Evolutionary conservation across 2,113 vertebrate species (phyloP).

Genomic region (Xenopus borealis): DNA sequence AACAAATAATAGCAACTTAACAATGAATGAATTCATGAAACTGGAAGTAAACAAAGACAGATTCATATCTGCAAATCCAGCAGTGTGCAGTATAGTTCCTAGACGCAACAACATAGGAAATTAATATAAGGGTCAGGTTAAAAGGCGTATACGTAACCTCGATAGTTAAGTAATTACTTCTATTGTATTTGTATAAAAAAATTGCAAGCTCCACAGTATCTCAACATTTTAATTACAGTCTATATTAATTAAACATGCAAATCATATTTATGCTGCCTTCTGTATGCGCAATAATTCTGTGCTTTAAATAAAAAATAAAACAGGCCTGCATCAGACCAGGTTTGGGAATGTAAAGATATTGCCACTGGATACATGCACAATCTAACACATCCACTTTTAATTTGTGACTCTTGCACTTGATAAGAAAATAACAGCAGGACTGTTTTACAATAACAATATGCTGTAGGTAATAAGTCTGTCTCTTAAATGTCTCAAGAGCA

Average conservation of each 20-base stretch:
- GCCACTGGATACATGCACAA: not conserved
- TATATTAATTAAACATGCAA: not conserved
- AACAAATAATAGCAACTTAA: no score
- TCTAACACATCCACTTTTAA: not conserved
- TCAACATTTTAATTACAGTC: not conserved
- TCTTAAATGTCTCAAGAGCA: no score
- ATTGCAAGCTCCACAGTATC: no score
- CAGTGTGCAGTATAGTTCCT: no score
- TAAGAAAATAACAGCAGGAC: not conserved
- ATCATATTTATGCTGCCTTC: not conserved
- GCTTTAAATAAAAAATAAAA: not conserved
- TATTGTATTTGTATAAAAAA: no score
- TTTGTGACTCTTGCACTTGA: not conserved
- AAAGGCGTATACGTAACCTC: no score
- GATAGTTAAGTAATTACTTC: no score
- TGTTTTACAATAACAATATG: not conserved
- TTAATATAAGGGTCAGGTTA: no score
- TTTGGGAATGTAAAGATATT: not conserved
- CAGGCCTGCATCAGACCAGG: not conserved
- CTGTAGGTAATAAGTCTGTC: not conserved
- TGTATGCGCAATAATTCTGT: not conserved
- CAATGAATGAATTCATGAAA: no score
- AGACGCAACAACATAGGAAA: no score
- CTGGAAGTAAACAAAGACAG: no score
- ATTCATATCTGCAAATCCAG: no score